Conservation (phyloP, 2,888 invertebrate genomes). For the Perizoma flavofasciatum region DNA sequence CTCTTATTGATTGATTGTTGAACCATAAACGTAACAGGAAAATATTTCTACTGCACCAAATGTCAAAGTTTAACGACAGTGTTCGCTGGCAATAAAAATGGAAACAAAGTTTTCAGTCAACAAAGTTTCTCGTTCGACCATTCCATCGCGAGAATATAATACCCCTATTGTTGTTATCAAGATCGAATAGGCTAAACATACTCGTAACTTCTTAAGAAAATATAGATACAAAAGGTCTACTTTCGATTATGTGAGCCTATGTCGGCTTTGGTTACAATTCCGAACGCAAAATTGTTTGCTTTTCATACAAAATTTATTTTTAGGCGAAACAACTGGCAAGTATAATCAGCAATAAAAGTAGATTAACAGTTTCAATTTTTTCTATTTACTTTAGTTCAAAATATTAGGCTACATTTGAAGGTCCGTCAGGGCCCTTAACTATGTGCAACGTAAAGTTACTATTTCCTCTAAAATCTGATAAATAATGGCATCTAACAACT, state of each 20-base stretch:
- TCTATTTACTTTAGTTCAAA: no score
- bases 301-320: conserved; percentile 42
- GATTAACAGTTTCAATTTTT: no score
- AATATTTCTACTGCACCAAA: conserved; percentile 36
- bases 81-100: conserved; percentile 46
- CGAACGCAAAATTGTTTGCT: conserved; percentile 42
- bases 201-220: conserved; percentile 8
- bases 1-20: no score
- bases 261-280: conserved; percentile 43
- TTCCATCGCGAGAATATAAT: conserved; percentile 28
- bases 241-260: conserved; percentile 19
- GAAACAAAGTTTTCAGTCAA: conserved; percentile 43
- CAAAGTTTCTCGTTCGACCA: conserved; percentile 31
- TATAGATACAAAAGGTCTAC: conserved; percentile 15
- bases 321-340: conserved; percentile 10
- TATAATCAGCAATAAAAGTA: no score
- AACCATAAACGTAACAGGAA: conserved; percentile 30
- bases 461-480: no score
- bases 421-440: no score
- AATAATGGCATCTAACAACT: no score
- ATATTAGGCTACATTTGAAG: no score
- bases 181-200: conserved; percentile 10
- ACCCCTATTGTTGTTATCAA: conserved; percentile 23
- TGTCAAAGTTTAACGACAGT: conserved; percentile 44
- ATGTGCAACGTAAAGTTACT: no score